Evolutionary conservation across 1,140 invertebrate genomes (phyloP), one percentile per base, ranked within the genome.

Genomic region (Drosophila bipectinata): DNA sequence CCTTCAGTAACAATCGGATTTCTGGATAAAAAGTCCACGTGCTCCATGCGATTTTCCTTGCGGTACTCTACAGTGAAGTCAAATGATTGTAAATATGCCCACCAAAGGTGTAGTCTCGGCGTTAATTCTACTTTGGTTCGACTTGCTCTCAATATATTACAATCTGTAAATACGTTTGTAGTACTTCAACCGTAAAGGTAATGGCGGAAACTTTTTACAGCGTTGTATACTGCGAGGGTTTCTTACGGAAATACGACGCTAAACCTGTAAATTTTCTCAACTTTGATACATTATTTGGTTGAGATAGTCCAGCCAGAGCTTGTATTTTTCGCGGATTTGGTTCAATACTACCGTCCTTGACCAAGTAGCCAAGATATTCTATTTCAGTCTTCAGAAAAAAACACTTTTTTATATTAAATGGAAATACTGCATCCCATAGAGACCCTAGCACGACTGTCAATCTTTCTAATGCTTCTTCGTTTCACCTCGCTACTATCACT

Each of bases 341-440:
- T 37, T 54, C 32, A 39, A 54, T 54, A 54, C 24, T 37, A 54
- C 30, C 32, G 5, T 54, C 9, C 32, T 39, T 39, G 15, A 49
- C 24, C 48, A 49, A 28, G 48, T 49, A 49, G 28, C 28, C 8
- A 30, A 30, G 28, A 30, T 8, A 28, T 49, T 49, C 48, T 39
- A 24, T 21, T 39, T 54, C 32, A 14, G 52, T 39, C 37, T 39
- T 55, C 18, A 55, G 34, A 55, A 55, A 41, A 18, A 39, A 39
- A 1, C 34, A 41, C 9, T 18, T 26, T 55, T 41, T 55, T 39
- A 30, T 30, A 7, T 30, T 30, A 6, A 30, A 30, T n/a, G 37
- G n/a, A 51, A 9, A 45, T 45, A 14, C 5, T 30, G 34, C 34
- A 24, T 24, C 53, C 21, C 10, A 39, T 54, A 54, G 32, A 21